Evolutionary conservation across 2,113 vertebrate species (phyloP).

Genomic region (Thamnaconus septentrionalis): DNA sequence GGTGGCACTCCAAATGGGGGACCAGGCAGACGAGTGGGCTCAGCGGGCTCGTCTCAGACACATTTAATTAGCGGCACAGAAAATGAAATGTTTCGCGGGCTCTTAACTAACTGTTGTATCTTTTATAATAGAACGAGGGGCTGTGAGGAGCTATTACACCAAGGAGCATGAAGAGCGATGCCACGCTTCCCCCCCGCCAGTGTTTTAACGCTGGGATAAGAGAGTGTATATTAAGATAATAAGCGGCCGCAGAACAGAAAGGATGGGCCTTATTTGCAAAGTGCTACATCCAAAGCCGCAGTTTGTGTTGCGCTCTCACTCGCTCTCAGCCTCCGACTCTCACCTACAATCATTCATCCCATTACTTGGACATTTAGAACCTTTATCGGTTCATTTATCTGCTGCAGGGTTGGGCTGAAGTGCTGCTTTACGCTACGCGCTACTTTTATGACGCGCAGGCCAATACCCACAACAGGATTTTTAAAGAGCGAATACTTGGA

Average conservation of each 20-base stretch:
- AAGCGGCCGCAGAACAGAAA: slow-evolving; percentile 59
- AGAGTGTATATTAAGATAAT: slow-evolving; percentile 64
- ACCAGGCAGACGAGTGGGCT: slow-evolving; percentile 66
- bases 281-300: slow-evolving; percentile 48
- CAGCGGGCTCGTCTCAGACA: slow-evolving; percentile 74
- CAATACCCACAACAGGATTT: not conserved
- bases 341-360: slow-evolving; percentile 43
- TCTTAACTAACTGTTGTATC: slow-evolving; percentile 76
- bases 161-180: slow-evolving; percentile 37
- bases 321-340: slow-evolving; percentile 6
- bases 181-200: slow-evolving; percentile 38
- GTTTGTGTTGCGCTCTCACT: not conserved
- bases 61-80: slow-evolving; percentile 76
- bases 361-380: slow-evolving; percentile 26
- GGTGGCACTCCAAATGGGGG: slow-evolving; percentile 73
- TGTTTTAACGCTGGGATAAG: slow-evolving; percentile 68
- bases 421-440: not conserved
- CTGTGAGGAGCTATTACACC: slow-evolving; percentile 60
- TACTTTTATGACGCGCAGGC: slow-evolving; percentile 7
- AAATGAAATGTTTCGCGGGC: slow-evolving; percentile 74
- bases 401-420: not conserved
- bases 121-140: slow-evolving; percentile 71
- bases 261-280: slow-evolving; percentile 62
- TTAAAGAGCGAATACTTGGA: not conserved
- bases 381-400: slow-evolving; percentile 16